Evolutionary conservation across 2,888 invertebrate genomes (phyloP).

Genomic region (Gari tellinella): DNA sequence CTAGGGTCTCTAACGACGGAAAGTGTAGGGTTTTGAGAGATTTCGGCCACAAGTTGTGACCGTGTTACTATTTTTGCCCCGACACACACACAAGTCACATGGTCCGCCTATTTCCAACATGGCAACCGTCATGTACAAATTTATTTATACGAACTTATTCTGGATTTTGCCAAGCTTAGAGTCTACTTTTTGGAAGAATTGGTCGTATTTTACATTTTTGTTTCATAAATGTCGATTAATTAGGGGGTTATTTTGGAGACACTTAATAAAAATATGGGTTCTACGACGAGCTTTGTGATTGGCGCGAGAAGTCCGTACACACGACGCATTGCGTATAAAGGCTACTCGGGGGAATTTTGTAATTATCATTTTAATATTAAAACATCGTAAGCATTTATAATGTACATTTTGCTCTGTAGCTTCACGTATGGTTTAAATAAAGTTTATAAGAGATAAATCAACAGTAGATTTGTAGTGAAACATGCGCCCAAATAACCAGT

Average conservation of each 20-base stretch:
- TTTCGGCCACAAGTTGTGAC: constrained; percentile 57
- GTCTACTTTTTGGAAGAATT: too few species aligned
- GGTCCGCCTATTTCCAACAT: constrained; percentile 76
- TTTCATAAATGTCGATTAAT: not conserved
- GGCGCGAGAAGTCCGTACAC: constrained; percentile 55
- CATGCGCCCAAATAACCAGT: too few species aligned
- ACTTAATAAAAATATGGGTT: constrained; percentile 12
- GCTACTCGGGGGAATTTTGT: constrained; percentile 15
- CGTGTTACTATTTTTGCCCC: constrained; percentile 65
- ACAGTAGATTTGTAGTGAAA: too few species aligned
- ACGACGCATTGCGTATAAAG: constrained; percentile 56
- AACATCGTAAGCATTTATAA: not conserved
- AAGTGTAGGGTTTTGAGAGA: constrained; percentile 48
- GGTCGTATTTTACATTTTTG: too few species aligned
- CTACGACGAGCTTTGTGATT: constrained; percentile 40
- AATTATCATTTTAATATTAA: not conserved
- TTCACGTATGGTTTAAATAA: too few species aligned
- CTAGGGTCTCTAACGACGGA: constrained; percentile 39
- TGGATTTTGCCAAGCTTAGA: not conserved
- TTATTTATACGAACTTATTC: not conserved
- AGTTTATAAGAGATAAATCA: too few species aligned
- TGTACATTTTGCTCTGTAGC: not conserved
- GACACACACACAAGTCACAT: constrained; percentile 74
- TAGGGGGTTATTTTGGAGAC: not conserved
- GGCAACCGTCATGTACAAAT: constrained; percentile 72